phyloP scores from a whole-genome alignment of 2,888 invertebrate genomes.

The Chromoteleia sp. region DNA sequence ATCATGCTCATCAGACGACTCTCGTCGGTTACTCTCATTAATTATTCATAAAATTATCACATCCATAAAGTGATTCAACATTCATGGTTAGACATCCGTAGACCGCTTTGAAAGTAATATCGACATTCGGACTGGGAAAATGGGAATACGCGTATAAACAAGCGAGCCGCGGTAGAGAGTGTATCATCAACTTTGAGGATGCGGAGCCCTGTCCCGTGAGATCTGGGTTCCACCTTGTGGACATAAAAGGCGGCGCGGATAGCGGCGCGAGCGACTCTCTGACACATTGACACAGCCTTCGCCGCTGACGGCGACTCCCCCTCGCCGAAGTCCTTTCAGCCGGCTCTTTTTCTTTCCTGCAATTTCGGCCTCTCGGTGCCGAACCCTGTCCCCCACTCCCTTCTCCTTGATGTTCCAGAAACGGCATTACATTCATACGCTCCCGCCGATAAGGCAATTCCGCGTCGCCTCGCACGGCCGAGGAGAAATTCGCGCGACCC shows the following conservation, averaged over 20 bases:
- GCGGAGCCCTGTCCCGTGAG: slow-evolving; percentile 49
- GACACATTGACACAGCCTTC: slow-evolving; percentile 77
- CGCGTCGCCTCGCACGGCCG: background rate
- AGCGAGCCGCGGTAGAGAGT: slow-evolving; percentile 7
- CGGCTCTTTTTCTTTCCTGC: slow-evolving; percentile 40
- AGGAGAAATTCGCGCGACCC: background rate
- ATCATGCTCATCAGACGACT: no score
- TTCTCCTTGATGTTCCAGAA: slow-evolving; percentile 18
- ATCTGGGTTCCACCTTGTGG: slow-evolving; percentile 73
- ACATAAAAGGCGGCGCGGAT: slow-evolving; percentile 79
- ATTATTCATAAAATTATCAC: no score
- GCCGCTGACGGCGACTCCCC: slow-evolving; percentile 57
- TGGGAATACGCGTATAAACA: slow-evolving; percentile 1
- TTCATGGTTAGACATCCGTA: no score
- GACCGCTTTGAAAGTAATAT: background rate
- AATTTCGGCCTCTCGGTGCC: background rate
- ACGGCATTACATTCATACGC: slow-evolving; percentile 24
- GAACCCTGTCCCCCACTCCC: background rate
- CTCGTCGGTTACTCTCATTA: no score
- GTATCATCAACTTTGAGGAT: slow-evolving; percentile 51
- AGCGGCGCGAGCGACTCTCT: slow-evolving; percentile 72
- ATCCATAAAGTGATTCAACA: no score
- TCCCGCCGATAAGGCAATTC: slow-evolving; percentile 6
- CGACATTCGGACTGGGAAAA: background rate
- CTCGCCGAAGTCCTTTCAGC: slow-evolving; percentile 38